These are phyloP conservation scores for Lottia gigantea DNA, from an alignment of 2,888 invertebrate species.

Conservation along the genomic window DNA sequence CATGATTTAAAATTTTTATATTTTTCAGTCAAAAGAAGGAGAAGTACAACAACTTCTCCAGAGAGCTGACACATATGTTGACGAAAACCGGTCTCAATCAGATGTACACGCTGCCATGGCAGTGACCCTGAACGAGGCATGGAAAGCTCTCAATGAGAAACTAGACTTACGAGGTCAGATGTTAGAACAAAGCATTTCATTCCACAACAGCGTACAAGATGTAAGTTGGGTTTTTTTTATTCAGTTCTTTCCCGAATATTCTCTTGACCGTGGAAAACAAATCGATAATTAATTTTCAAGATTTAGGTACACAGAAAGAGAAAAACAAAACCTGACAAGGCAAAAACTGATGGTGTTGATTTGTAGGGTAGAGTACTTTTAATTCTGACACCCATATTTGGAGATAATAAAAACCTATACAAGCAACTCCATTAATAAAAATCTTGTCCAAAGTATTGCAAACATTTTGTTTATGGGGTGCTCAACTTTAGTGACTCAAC, in stretches of 20 bases:
- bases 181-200: constrained; percentile 81
- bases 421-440: too few relatives aligned
- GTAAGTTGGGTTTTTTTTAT: constrained; percentile 62
- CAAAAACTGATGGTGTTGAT: too few relatives aligned
- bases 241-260: not conserved
- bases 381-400: too few relatives aligned
- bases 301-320: too few relatives aligned
- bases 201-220: constrained; percentile 74
- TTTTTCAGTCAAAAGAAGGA: constrained; percentile 81
- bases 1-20: not conserved
- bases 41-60: constrained; percentile 87
- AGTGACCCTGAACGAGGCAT: constrained; percentile 74
- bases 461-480: too few relatives aligned
- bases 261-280: too few relatives aligned
- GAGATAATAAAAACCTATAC: too few relatives aligned
- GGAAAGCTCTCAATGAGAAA: constrained; percentile 85
- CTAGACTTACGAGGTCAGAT: constrained; percentile 82
- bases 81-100: constrained; percentile 75
- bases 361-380: too few relatives aligned
- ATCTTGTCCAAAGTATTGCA: too few relatives aligned
- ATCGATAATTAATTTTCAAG: too few relatives aligned
- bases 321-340: too few relatives aligned
- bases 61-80: constrained; percentile 86
- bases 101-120: constrained; percentile 91
- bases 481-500: too few relatives aligned